phyloP scores from a whole-genome alignment of 64 coral and sea anemone genomes.

The Cladopsammia gracilis region DNA sequence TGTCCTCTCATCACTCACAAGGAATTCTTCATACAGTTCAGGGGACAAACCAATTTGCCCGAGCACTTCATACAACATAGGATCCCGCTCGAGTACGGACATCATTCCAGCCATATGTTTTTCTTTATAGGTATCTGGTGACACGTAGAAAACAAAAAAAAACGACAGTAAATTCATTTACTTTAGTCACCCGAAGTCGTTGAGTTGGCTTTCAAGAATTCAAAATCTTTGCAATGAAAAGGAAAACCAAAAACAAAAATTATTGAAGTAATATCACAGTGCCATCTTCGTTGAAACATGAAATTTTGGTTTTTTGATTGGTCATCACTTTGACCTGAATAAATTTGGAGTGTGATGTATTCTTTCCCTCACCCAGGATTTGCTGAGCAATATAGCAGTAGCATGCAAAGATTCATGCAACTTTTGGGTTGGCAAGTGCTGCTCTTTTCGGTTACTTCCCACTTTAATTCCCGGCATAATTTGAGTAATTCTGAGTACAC shows the following conservation, averaged over 20 bases:
- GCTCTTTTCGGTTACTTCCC: background rate
- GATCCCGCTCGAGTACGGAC: background rate
- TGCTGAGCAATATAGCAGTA: too few species aligned
- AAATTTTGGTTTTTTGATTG: too few species aligned
- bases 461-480: slow-evolving; percentile 9
- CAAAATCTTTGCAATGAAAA: too few species aligned
- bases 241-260: too few species aligned
- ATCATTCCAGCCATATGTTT: background rate
- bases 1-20: background rate
- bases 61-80: background rate
- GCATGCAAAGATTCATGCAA: too few species aligned
- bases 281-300: too few species aligned
- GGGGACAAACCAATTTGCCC: background rate
- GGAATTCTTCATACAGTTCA: background rate
- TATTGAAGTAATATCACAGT: too few species aligned
- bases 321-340: too few species aligned
- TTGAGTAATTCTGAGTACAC: background rate
- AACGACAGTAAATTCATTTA: background rate
- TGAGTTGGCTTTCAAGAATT: too few species aligned
- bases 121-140: background rate
- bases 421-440: background rate
- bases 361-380: too few species aligned
- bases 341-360: too few species aligned
- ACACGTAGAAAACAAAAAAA: background rate
- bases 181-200: too few species aligned